Evolutionary conservation across 1,140 invertebrate species (phyloP), one percentile per base, ranked within the genome.

Genomic region (Drosophila parabipectinata): DNA sequence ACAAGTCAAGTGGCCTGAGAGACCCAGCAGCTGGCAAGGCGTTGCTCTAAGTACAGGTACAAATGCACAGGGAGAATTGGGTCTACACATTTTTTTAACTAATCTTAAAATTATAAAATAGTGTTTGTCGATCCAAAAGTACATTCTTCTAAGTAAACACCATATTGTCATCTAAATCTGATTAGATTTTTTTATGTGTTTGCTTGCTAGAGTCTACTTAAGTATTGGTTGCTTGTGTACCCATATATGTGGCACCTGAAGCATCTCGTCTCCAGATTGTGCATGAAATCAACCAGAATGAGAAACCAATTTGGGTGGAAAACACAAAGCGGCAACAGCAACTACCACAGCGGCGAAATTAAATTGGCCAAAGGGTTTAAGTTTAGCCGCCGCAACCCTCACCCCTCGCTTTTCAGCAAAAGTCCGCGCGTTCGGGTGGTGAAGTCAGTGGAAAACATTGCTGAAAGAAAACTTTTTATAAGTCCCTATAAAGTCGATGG

Each of bases 271-370:
- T 82, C 53, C 69, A 87, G 82, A 72, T 87, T 82, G 82, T 78
- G 82, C 78, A 87, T 76, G 82, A 87, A 85, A 87, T 85, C 82
- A 85, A 82, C 78, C 82, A 85, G 82, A 85, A 87, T 81, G 82
- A 75, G 82, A 87, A 85, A 87, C 69, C 82, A 85, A 85, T 85
- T 85, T 85, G 83, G 81, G 82, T 81, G 78, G 64, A 82, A 85
- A 85, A 82, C 59, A 67, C 75, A 83, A 83, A 83, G 79, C 79
- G 56, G 63, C 63, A 75, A 30, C 68, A 54, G 41, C 15, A 61
- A 57, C 62, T 34, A 37, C 15, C 41, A 37, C 21, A 45, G 44
- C 45, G 21, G 58, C 30, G 74, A 87, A 78, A 82, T 88, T 64
- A 82, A 88, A 85, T 85, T 85, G 82, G 82, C 82, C 71, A 75